phyloP scores from a whole-genome alignment of 2,113 vertebrate species.

The Eira barbara region DNA sequence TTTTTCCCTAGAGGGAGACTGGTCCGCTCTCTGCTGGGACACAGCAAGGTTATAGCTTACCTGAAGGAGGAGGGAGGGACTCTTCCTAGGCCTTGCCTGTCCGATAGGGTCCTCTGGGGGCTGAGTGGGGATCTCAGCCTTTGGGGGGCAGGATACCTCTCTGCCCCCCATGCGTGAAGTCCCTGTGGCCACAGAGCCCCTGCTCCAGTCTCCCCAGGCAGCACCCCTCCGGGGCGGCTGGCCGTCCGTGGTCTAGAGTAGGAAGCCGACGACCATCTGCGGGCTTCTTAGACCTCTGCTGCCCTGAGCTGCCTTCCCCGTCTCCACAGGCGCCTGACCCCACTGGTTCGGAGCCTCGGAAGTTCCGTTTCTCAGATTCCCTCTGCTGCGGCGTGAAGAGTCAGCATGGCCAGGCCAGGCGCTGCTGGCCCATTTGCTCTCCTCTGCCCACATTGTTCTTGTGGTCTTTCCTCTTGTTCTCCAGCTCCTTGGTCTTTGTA shows the following conservation, averaged over 20 bases:
- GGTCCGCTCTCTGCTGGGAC: neutral
- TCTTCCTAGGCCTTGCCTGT: neutral
- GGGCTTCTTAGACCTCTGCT: neutral
- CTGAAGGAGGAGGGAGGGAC: neutral
- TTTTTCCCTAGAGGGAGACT: neutral
- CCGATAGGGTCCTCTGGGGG: neutral
- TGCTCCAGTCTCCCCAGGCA: neutral
- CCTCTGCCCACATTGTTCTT: too few relatives aligned
- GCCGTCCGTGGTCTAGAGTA: neutral
- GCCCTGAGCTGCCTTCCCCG: neutral
- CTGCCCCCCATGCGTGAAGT: neutral
- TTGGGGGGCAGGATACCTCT: neutral
- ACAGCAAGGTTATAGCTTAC: neutral
- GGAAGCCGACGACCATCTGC: neutral
- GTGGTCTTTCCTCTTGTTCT: neutral
- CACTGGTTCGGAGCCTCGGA: neutral
- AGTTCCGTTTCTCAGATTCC: neutral
- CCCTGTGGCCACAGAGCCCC: neutral
- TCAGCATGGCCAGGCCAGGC: fast-evolving
- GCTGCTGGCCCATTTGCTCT: fast-evolving
- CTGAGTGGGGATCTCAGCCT: neutral
- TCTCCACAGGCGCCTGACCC: neutral
- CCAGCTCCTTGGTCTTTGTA: neutral
- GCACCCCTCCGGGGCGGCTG: fast-evolving
- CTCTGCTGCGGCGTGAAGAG: fast-evolving